These are phyloP conservation scores for Hyaena hyaena DNA, from an alignment of 2,113 vertebrate genomes.

Conservation along the genomic window DNA sequence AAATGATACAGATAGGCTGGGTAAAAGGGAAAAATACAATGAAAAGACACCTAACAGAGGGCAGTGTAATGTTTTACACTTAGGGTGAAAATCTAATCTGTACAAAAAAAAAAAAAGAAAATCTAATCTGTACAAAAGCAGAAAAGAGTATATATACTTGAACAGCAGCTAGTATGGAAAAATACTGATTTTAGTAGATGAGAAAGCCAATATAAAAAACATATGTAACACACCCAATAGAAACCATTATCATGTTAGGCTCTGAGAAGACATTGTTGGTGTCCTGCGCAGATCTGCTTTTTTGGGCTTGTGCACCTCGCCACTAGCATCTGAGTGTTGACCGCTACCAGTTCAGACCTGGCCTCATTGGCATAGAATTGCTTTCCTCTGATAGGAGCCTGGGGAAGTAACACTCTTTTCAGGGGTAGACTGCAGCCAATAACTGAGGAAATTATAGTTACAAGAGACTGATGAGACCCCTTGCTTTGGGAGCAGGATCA, in stretches of 20 bases:
- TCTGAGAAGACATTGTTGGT: background rate
- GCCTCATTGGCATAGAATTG: background rate
- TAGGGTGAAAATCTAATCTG: background rate
- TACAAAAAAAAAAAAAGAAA: constrained; percentile 21
- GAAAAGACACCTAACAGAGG: background rate
- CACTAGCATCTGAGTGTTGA: background rate
- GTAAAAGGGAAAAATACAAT: background rate
- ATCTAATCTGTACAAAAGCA: background rate
- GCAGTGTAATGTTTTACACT: background rate
- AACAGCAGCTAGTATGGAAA: background rate
- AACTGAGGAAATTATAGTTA: background rate
- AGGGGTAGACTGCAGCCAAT: background rate
- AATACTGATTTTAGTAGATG: background rate
- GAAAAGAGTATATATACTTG: background rate
- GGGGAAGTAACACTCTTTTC: background rate
- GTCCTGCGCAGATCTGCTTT: background rate
- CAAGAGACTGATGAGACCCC: background rate
- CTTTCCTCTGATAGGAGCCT: background rate
- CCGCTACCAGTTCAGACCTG: background rate
- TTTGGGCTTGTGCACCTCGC: background rate
- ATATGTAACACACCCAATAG: background rate
- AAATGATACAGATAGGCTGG: background rate
- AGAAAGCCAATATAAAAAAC: background rate
- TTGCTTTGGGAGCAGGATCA: background rate
- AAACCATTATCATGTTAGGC: background rate